phyloP scores from a whole-genome alignment of 2,113 vertebrate genomes.

The Rissa tridactyla region DNA sequence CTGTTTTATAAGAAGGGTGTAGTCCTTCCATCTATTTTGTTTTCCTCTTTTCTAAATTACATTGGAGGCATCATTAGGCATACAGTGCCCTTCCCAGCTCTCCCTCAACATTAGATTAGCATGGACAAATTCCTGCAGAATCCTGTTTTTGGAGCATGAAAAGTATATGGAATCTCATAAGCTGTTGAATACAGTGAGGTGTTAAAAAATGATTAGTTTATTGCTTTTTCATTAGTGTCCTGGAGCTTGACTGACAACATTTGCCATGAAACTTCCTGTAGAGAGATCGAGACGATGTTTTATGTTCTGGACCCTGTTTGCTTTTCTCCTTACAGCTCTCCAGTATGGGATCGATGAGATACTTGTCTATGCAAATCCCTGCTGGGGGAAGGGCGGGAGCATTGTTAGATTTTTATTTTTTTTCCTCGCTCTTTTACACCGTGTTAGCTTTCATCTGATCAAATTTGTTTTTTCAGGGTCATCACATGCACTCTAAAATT shows the following conservation, averaged over 20 bases:
- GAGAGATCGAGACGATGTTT: not conserved
- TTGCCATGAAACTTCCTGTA: not conserved
- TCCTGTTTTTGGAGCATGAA: not conserved
- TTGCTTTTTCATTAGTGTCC: not conserved
- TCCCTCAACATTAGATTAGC: not conserved
- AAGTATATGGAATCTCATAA: not conserved
- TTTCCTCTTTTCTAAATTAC: not conserved
- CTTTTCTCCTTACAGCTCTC: not conserved
- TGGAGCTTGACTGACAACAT: not conserved
- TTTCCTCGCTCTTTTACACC: not conserved
- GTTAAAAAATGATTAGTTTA: not conserved
- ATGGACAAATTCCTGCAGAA: not conserved
- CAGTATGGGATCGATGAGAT: not conserved
- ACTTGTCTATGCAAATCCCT: not conserved
- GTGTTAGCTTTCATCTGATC: slow-evolving; percentile 5
- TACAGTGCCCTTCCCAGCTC: not conserved
- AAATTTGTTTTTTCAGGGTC: slow-evolving; percentile 31
- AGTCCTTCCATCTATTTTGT: not conserved
- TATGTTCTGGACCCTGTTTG: not conserved
- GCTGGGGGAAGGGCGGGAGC: not conserved
- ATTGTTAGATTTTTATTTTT: not conserved
- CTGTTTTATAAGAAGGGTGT: not conserved
- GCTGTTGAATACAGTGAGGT: not conserved
- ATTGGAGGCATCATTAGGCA: not conserved
- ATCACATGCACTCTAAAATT: slow-evolving; percentile 37